Evolutionary conservation across 2,888 invertebrate genomes (phyloP).

Genomic region (Tigriopus californicus): DNA sequence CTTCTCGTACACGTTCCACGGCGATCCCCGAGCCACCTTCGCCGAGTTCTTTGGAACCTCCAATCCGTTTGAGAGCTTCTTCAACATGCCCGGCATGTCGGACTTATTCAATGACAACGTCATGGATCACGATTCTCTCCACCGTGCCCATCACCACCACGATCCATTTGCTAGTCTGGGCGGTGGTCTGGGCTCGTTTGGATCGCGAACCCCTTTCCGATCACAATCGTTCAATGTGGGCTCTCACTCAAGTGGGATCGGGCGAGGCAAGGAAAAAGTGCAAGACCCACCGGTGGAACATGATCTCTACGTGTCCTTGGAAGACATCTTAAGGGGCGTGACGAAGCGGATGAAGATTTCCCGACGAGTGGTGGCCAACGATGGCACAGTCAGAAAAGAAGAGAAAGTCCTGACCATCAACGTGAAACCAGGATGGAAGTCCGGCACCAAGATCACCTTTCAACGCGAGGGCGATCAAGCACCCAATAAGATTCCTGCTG

Average conservation of each 20-base stretch:
- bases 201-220: constrained; percentile 18
- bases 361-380: constrained; percentile 44
- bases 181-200: constrained; percentile 17
- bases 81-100: constrained; percentile 29
- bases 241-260: constrained; percentile 11
- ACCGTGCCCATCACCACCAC: constrained; percentile 4
- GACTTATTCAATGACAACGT: background rate
- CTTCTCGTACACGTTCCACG: constrained; percentile 72
- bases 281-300: constrained; percentile 40
- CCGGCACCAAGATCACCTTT: constrained; percentile 51
- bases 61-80: constrained; percentile 83
- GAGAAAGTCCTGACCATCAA: constrained; percentile 55
- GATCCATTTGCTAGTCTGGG: constrained; percentile 20
- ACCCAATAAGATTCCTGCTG: constrained; percentile 22
- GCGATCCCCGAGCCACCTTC: constrained; percentile 89
- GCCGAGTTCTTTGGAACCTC: constrained; percentile 91
- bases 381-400: constrained; percentile 39
- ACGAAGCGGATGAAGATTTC: constrained; percentile 67
- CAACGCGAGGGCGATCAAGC: constrained; percentile 56
- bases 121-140: background rate
- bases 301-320: constrained; percentile 38
- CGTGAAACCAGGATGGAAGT: constrained; percentile 50
- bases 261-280: constrained; percentile 34
- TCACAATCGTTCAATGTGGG: constrained; percentile 20
- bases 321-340: constrained; percentile 42